Conservation (phyloP, 2,113 vertebrate genomes). For the Riparia riparia region DNA sequence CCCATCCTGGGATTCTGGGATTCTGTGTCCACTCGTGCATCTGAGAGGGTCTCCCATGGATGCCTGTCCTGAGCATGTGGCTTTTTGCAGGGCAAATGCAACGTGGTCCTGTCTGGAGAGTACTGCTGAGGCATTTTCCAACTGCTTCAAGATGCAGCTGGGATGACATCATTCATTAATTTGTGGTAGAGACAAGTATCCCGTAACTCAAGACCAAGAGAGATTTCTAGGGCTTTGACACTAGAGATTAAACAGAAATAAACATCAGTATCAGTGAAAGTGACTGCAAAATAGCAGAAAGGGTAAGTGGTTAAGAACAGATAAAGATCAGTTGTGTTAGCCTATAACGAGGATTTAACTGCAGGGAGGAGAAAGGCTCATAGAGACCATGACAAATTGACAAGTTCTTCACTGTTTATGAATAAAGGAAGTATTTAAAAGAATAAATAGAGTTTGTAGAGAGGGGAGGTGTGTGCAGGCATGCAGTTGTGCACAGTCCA, state of each 20-base stretch:
- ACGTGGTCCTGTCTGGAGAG: not conserved
- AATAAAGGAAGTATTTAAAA: not conserved
- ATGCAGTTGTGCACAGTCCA: not conserved
- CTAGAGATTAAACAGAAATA: constrained; percentile 57
- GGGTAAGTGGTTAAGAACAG: constrained; percentile 25
- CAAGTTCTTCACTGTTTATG: not conserved
- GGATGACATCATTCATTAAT: constrained; percentile 48
- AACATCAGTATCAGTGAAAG: constrained; percentile 38
- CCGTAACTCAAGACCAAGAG: constrained; percentile 37
- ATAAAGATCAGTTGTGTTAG: constrained; percentile 39
- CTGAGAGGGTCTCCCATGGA: not conserved
- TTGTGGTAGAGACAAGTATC: constrained; percentile 21
- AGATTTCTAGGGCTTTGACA: constrained; percentile 59
- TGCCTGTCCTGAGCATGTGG: not conserved
- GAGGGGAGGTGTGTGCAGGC: not conserved
- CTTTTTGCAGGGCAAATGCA: not conserved
- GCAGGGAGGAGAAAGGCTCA: not conserved
- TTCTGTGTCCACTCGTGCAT: not conserved
- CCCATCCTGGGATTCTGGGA: not conserved
- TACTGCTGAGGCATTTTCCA: not conserved
- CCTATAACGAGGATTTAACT: not conserved
- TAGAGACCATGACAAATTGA: not conserved
- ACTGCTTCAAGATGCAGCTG: constrained; percentile 40
- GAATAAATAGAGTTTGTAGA: not conserved
- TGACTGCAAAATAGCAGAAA: not conserved